phyloP scores from a whole-genome alignment of 2,888 invertebrate species.

The Aleiodes alternator region DNA sequence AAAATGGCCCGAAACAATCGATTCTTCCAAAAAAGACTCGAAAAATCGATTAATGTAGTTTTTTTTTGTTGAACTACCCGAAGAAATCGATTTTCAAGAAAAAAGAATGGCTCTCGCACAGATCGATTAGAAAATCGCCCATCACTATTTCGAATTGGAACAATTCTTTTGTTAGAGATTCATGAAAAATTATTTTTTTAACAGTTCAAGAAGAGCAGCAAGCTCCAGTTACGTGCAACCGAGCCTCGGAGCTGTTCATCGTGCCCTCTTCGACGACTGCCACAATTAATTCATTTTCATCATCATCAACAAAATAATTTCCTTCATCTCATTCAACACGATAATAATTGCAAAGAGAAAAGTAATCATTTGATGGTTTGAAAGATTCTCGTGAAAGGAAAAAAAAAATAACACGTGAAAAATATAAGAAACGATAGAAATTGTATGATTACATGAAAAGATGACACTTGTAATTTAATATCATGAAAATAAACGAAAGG shows the following conservation, averaged over 20 bases:
- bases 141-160: no score
- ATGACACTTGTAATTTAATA: slow-evolving; percentile 8
- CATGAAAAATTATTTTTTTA: slow-evolving; percentile 25
- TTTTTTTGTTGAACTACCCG: no score
- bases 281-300: slow-evolving; percentile 51
- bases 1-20: no score
- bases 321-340: slow-evolving; percentile 42
- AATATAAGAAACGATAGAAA: no score
- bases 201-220: slow-evolving; percentile 67
- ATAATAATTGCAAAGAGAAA: slow-evolving; percentile 37
- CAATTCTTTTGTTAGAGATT: no score
- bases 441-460: no score
- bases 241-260: slow-evolving; percentile 72
- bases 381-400: not conserved
- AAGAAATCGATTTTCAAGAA: no score
- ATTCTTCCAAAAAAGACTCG: no score
- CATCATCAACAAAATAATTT: slow-evolving; percentile 46
- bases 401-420: not conserved
- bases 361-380: not conserved
- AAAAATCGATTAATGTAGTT: no score
- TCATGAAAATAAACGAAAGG: slow-evolving; percentile 4
- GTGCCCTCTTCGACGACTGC: slow-evolving; percentile 70
- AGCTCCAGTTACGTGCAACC: slow-evolving; percentile 72
- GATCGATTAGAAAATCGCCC: no score
- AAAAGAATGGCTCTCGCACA: no score